phyloP scores from a whole-genome alignment of 2,888 invertebrate genomes.

The Tenthredo distinguenda region DNA sequence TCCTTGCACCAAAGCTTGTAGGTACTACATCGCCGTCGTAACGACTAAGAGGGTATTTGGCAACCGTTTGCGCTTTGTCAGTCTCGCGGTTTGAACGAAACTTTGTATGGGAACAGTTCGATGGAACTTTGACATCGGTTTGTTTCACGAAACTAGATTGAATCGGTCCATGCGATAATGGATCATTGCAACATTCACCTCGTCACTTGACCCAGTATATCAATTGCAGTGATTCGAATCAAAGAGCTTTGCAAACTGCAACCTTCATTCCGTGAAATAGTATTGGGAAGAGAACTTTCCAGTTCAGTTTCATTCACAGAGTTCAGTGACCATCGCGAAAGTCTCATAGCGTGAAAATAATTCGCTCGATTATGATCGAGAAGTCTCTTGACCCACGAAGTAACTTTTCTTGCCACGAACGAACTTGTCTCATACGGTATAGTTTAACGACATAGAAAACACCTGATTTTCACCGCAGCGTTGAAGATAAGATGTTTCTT shows the following conservation, averaged over 20 bases:
- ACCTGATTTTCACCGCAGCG: not conserved
- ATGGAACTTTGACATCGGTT: constrained; percentile 26
- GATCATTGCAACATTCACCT: not conserved
- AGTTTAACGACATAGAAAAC: not conserved
- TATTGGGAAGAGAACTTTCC: not conserved
- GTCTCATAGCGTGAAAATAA: not conserved
- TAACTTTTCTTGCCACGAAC: not conserved
- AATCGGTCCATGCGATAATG: not conserved
- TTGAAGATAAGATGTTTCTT: not conserved
- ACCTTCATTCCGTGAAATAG: not conserved
- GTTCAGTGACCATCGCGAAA: not conserved
- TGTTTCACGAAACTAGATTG: not conserved
- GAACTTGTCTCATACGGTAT: not conserved
- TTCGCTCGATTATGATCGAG: not conserved
- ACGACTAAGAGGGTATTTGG: constrained; percentile 24
- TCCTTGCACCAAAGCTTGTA: constrained; percentile 24
- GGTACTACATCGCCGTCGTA: not conserved
- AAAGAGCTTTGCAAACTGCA: not conserved
- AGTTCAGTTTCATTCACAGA: no score
- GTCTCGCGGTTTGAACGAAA: constrained; percentile 1
- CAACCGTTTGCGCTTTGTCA: not conserved
- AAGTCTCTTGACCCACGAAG: not conserved
- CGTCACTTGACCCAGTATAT: not conserved
- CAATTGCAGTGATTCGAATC: not conserved
- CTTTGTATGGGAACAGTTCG: not conserved